Evolutionary conservation across 2,113 vertebrate species (phyloP), one percentile per base, ranked within the genome.

Genomic region (Cygnus atratus): DNA sequence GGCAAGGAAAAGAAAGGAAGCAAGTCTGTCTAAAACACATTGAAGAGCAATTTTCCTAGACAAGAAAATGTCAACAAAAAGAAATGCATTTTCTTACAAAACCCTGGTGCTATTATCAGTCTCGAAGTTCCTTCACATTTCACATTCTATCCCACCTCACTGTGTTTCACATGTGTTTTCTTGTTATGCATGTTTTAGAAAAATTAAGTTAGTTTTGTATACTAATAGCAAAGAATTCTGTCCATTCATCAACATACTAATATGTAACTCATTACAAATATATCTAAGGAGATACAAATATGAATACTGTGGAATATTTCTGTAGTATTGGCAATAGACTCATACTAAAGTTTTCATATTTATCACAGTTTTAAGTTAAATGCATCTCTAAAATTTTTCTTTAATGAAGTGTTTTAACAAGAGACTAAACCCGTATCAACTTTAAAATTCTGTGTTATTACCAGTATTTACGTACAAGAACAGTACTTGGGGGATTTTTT

Each of bases 81-180:
- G 20, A 79, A 94, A 79, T 4, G 4, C 17, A 33, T 72, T 83
- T 91, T 33, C 41, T 87, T 79, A 18, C 20, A 85, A 91, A 88
- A 74, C 0, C 1, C 5, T 62, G 80, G 66, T 44, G 24, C 37
- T 44, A 58, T 11, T 35, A 39, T 35, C 16, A 75, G 35, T 35
- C 7, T 21, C 48, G 18, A 92, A 74, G 35, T 55, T 87, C 33
- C 39, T 66, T 29, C 35, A 35, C 6, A 71, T 48, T 82, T 72
- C 35, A 87, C 35, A 15, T 65, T 80, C 41, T 35, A 29, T 39
- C 33, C 70, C 8, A 50, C 26, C 3, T 19, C 37, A 17, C 16
- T 61, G 6, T 35, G 54, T 24, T 71, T 17, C 41, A 74, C 12
- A 18, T 2, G 0, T 31, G 31, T 84, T 81, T 91, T 54, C 39